Conservation (phyloP, 2,888 invertebrate species). For the Julus scanicus region DNA sequence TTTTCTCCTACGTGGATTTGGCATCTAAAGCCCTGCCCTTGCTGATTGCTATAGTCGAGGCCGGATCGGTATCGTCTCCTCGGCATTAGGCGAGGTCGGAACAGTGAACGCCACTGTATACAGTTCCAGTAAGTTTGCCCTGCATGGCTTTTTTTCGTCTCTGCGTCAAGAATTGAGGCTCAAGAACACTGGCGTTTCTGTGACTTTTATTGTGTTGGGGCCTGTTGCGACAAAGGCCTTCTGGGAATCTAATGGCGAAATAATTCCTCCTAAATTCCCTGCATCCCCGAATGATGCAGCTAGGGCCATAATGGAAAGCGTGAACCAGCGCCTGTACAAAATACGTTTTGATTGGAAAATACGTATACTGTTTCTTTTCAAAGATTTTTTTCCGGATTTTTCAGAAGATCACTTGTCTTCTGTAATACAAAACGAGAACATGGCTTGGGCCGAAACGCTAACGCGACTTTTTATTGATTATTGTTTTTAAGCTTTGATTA, state of each 20-base stretch:
- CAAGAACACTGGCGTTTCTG: constrained; percentile 15
- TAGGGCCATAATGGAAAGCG: too few species aligned
- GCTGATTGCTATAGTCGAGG: constrained; percentile 62
- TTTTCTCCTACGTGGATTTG: constrained; percentile 64
- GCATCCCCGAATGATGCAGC: too few species aligned
- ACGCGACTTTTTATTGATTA: too few species aligned
- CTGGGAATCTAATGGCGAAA: neutral
- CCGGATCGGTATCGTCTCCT: constrained; percentile 63
- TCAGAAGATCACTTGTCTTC: neutral
- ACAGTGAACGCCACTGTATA: too few species aligned
- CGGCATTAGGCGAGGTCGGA: constrained; percentile 61
- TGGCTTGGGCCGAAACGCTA: too few species aligned
- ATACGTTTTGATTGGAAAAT: too few species aligned
- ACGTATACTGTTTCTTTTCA: too few species aligned
- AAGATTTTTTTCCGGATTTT: too few species aligned
- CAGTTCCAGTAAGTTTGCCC: constrained; percentile 19
- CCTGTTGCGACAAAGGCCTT: neutral
- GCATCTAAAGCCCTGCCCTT: constrained; percentile 63
- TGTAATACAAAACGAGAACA: too few species aligned
- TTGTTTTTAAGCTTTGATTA: too few species aligned
- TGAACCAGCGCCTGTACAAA: too few species aligned
- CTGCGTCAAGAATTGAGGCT: constrained; percentile 49
- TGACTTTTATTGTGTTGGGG: constrained; percentile 18
- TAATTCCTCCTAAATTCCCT: too few species aligned
- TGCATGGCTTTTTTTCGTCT: constrained; percentile 41